These are phyloP conservation scores for Cybosia mesomella DNA, from an alignment of 2,888 invertebrate species.

Conservation along the genomic window DNA sequence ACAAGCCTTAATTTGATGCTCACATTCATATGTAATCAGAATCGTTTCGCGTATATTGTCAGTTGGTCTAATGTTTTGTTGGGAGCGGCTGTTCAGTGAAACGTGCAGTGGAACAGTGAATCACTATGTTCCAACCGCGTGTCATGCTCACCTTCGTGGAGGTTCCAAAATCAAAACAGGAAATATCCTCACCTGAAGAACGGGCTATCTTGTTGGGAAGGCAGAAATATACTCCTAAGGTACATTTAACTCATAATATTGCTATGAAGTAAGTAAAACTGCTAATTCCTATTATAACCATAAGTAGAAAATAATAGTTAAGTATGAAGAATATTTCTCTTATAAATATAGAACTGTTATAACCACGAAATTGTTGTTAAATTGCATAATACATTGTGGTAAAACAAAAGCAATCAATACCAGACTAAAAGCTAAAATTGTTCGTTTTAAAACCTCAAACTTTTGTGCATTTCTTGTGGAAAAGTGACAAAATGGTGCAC, in stretches of 20 bases:
- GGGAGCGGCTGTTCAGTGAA: conserved; percentile 45
- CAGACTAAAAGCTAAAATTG: background rate
- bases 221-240: conserved; percentile 16
- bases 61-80: conserved; percentile 46
- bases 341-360: background rate
- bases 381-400: too few species aligned
- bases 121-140: conserved; percentile 53
- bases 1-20: conserved; percentile 22
- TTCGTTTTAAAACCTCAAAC: background rate
- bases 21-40: conserved; percentile 33
- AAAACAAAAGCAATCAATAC: background rate
- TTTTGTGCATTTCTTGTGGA: conserved; percentile 48
- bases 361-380: background rate
- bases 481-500: conserved; percentile 46
- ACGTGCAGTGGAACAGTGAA: conserved; percentile 23
- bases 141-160: conserved; percentile 50
- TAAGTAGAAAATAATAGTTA: too few species aligned
- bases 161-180: conserved; percentile 36
- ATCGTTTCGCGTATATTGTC: conserved; percentile 49
- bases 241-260: conserved; percentile 7
- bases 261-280: conserved; percentile 5
- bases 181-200: conserved; percentile 32
- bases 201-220: conserved; percentile 34
- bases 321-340: too few species aligned
- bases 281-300: background rate